A percentile compares a stretch with the other conserved stretches of the same genome.
phyloP scores from a whole-genome alignment of 2,888 invertebrate species.

The Diplazon laetatorius region DNA sequence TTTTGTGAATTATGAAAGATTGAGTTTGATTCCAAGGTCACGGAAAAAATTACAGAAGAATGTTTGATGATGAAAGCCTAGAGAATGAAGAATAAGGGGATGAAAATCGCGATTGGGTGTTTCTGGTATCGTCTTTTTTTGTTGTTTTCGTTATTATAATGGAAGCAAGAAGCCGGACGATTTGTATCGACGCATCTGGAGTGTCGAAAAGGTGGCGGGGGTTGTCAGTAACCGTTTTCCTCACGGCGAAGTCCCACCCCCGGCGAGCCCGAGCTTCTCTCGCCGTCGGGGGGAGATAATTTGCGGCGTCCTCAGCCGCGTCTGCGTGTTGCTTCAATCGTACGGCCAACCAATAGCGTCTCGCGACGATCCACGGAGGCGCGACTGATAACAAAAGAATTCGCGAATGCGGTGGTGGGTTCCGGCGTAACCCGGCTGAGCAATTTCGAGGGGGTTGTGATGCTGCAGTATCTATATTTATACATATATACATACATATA shows the following conservation, averaged over 20 bases:
- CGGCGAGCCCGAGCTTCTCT: constrained; percentile 51
- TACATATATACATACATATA: not conserved
- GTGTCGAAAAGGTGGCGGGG: constrained; percentile 51
- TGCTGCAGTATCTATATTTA: constrained; percentile 8
- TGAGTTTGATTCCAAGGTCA: too few relatives aligned
- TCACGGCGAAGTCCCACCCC: constrained; percentile 75
- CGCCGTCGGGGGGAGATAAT: constrained; percentile 72
- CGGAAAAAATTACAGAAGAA: too few relatives aligned
- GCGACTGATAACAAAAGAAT: constrained; percentile 78
- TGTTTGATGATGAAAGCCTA: not conserved
- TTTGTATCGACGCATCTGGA: constrained; percentile 29
- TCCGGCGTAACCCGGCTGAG: constrained; percentile 61
- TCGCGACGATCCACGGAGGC: constrained; percentile 72
- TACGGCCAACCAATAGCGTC: constrained; percentile 77
- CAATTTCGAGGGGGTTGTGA: constrained; percentile 45
- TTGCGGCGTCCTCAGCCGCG: constrained; percentile 79
- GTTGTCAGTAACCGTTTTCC: constrained; percentile 74
- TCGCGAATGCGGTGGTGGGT: constrained; percentile 65
- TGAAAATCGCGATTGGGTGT: not conserved
- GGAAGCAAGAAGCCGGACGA: constrained; percentile 1
- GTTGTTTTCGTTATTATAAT: too few relatives aligned
- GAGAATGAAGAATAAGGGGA: not conserved
- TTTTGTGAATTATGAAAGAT: too few relatives aligned
- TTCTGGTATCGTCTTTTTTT: constrained; percentile 3
- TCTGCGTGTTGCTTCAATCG: constrained; percentile 77